phyloP scores from a whole-genome alignment of 2,888 invertebrate genomes.

The Caenorhabditis doughertyi region DNA sequence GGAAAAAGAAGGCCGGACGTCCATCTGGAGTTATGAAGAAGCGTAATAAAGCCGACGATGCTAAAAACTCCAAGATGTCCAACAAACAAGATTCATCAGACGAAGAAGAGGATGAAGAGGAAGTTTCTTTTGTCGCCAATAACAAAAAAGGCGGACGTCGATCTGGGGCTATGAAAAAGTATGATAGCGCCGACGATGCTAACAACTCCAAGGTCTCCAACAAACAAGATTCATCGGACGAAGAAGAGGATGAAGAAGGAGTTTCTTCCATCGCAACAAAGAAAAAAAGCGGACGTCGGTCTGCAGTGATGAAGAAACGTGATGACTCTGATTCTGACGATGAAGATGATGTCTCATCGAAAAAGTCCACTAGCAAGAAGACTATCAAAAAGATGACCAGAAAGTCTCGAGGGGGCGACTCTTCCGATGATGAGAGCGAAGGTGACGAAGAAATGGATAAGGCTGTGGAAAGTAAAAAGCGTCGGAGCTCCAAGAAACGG shows the following conservation, averaged over 20 bases:
- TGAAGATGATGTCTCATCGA: neutral
- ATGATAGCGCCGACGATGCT: neutral
- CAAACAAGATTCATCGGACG: neutral
- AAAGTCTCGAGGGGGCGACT: neutral
- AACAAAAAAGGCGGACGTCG: too few relatives aligned
- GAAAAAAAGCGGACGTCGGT: neutral
- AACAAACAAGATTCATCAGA: neutral
- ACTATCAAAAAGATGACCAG: neutral
- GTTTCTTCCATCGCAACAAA: neutral
- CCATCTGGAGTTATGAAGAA: too few relatives aligned
- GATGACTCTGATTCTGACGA: neutral
- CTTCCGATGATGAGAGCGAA: neutral
- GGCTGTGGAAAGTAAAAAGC: too few relatives aligned
- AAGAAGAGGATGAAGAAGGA: constrained; percentile 23
- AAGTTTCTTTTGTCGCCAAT: neutral
- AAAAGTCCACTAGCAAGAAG: too few relatives aligned
- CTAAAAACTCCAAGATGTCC: neutral
- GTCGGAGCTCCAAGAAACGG: neutral
- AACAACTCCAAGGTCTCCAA: neutral
- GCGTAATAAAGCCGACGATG: neutral
- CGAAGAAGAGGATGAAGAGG: neutral
- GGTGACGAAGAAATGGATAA: too few relatives aligned
- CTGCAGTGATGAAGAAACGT: neutral
- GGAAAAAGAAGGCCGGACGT: too few relatives aligned
- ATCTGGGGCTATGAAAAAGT: too few relatives aligned